Conservation (phyloP, 1,140 invertebrate genomes). For the Dreissena polymorpha region DNA sequence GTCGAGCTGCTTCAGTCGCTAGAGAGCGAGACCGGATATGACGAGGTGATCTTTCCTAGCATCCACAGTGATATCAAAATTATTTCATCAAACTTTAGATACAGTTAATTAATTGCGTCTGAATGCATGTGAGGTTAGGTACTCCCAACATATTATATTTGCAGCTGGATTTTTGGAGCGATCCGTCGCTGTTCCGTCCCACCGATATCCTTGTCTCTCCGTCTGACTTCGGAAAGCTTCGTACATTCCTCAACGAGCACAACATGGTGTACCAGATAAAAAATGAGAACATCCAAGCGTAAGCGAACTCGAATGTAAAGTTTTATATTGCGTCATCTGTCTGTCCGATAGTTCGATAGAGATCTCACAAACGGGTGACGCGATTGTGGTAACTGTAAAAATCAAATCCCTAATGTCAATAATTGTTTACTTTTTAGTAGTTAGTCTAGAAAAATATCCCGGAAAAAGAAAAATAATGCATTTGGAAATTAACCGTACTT, state of each 20-base stretch:
- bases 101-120: not conserved
- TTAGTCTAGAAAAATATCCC: too few species aligned
- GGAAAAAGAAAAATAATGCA: too few species aligned
- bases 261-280: not conserved
- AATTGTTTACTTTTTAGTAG: too few species aligned
- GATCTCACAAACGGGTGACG: too few species aligned
- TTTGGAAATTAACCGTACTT: too few species aligned
- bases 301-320: not conserved
- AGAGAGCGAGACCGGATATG: not conserved
- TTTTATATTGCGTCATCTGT: not conserved
- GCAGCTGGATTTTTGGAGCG: conserved; percentile 33
- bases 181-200: not conserved
- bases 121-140: not conserved
- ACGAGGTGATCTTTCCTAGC: not conserved
- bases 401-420: too few species aligned
- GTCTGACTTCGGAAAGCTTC: conserved; percentile 13
- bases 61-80: not conserved
- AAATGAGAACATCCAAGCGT: conserved; percentile 30
- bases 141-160: too few species aligned
- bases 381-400: too few species aligned
- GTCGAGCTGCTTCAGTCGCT: not conserved
- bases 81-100: too few species aligned
- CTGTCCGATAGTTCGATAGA: too few species aligned
- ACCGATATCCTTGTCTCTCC: conserved; percentile 12
- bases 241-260: not conserved